Conservation (phyloP, 2,797 vertebrate genomes). For the Chelmon rostratus region DNA sequence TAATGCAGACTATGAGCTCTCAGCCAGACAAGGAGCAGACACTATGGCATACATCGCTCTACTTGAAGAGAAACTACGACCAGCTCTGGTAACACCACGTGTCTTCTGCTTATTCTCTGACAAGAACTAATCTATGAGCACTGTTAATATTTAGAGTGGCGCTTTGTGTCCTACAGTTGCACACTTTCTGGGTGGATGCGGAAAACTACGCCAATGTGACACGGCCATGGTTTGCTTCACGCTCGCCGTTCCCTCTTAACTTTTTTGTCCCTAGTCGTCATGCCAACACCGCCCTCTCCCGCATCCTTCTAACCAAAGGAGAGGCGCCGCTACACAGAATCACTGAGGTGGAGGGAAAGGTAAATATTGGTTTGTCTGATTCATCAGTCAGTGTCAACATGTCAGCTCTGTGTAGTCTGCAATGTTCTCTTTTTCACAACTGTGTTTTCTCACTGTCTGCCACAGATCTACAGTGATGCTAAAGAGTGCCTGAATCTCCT, state of each 20-base stretch:
- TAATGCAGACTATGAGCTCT: conserved; percentile 95
- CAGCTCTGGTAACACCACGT: conserved; percentile 88
- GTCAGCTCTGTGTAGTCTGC: background rate
- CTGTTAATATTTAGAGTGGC: background rate
- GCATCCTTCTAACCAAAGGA: conserved; percentile 93
- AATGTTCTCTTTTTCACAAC: background rate
- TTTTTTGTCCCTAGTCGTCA: conserved; percentile 91
- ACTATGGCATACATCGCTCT: conserved; percentile 97
- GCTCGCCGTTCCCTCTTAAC: conserved; percentile 93
- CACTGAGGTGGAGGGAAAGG: conserved; percentile 95
- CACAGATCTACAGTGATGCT: conserved; percentile 97
- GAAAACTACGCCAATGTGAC: conserved; percentile 96
- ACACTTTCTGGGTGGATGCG: conserved; percentile 98
- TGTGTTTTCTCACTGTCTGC: conserved; percentile 13
- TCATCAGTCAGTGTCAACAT: background rate
- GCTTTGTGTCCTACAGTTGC: conserved; percentile 85
- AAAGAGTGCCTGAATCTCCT: conserved; percentile 98
- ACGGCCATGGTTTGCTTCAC: conserved; percentile 97
- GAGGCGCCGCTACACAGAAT: conserved; percentile 91
- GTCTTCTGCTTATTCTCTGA: conserved; percentile 8
- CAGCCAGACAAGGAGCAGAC: conserved; percentile 96
- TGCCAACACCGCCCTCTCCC: conserved; percentile 90
- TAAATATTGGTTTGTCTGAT: conserved; percentile 61
- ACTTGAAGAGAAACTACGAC: conserved; percentile 94
- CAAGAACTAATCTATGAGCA: background rate